Evolutionary conservation across 2,113 vertebrate genomes (phyloP).

Genomic region (Thamnaconus septentrionalis): DNA sequence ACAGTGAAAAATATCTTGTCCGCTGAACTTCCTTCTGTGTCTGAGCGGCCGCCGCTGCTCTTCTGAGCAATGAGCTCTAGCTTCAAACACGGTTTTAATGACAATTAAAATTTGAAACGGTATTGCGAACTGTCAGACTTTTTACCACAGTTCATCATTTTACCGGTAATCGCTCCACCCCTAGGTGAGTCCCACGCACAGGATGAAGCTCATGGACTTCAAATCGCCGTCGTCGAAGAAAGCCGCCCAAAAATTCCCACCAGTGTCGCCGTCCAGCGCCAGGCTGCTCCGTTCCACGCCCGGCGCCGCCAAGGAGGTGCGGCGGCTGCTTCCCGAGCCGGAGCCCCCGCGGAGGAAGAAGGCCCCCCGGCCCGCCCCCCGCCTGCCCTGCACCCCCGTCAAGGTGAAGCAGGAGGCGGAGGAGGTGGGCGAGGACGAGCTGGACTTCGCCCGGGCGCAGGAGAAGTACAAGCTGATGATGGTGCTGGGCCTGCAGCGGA

Average conservation of each 20-base stretch:
- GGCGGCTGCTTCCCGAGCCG: constrained; percentile 57
- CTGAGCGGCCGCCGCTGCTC: too few relatives aligned
- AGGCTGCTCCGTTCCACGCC: constrained; percentile 74
- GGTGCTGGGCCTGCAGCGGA: constrained; percentile 80
- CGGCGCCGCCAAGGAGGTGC: constrained; percentile 68
- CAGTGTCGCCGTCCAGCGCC: constrained; percentile 55
- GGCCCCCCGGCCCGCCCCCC: constrained; percentile 25
- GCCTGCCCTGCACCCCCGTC: constrained; percentile 54
- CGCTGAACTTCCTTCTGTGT: too few relatives aligned
- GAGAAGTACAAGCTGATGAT: constrained; percentile 82
- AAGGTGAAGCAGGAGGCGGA: constrained; percentile 72
- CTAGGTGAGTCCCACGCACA: constrained; percentile 64
- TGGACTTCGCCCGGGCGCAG: constrained; percentile 73
- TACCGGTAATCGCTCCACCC: too few relatives aligned
- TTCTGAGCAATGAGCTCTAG: too few relatives aligned
- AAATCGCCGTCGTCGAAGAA: constrained; percentile 79
- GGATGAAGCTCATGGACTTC: constrained; percentile 83
- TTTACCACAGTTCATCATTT: too few relatives aligned
- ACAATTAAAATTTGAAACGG: too few relatives aligned
- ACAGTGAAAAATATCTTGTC: too few relatives aligned
- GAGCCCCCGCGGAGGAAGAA: constrained; percentile 56
- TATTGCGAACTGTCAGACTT: too few relatives aligned
- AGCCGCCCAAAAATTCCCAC: constrained; percentile 49
- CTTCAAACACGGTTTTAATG: too few relatives aligned
- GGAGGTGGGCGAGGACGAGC: constrained; percentile 71